Base-by-base conservation (phyloP, 2,888 invertebrate species). In the Aleiodes testaceus region DNA sequence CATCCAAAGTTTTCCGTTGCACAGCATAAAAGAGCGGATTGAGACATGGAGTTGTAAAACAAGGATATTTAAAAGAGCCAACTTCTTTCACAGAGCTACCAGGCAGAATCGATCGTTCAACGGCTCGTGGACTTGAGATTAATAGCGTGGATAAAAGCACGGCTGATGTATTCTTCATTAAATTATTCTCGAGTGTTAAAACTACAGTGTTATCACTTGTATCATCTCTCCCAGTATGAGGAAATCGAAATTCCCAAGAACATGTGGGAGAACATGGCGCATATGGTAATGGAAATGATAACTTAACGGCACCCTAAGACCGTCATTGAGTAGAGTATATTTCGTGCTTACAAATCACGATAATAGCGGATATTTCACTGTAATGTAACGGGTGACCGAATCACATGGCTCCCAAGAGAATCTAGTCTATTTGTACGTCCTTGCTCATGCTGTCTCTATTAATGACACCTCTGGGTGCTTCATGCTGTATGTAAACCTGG, bases 351-450 rank as follows among this genome's bases (percentile, higher is more conserved):
- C 84, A 86, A 86, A 85, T 86, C 86, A 86, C 84, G 85, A 82
- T 85, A 86, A 85, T 86, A 83, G 83, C 74, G 78, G 79, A 85
- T 85, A 85, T 83, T 85, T 85, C 83, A 85, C 80, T 79, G 79
- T 82, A 83, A 84, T 82, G 82, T 80, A 83, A 85, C 81, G 81
- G 79, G 79, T 82, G 80, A 79, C 79, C 79, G 82, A 79, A 80
- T 83, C 79, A 79, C 78, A 80, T 78, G 78, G 81, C 76, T 80
- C 85, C 81, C 83, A 45, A 9, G 82, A 78, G 84, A 71, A 72
- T 78, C 77, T 74, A 72, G 53, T 84, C 82, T 81, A 83, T 84
- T 66, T 49, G 59, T 3, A 18, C 42, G 42, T 59, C 18, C 59
- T 59, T 59, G 36, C 59, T 59, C 59, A 59, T 59, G 18, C 16